Percentiles rank a stretch among this genome's conserved stretches.
Conservation (phyloP, 2,888 invertebrate species). For the Caenorhabditis uteleia region DNA sequence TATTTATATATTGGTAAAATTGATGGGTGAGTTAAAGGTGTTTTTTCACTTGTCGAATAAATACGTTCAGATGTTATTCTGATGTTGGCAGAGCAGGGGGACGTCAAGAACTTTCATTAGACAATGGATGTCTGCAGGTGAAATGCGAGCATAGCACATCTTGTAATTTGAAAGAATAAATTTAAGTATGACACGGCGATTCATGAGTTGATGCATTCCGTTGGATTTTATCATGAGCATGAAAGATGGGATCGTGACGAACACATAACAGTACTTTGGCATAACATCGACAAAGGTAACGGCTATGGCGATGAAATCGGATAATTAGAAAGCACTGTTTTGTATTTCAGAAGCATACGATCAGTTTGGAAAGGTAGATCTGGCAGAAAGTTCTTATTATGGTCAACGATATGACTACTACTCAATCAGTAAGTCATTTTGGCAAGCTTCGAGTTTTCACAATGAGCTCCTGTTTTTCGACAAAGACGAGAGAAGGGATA, state of each 20-base stretch:
- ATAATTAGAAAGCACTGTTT: not conserved
- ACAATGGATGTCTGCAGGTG: conserved; percentile 67
- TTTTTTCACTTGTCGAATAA: not conserved
- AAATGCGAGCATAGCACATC: not conserved
- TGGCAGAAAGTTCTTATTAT: conserved; percentile 68
- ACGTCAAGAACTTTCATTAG: conserved; percentile 68
- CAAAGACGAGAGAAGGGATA: too few relatives aligned
- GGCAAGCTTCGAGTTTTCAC: too few relatives aligned
- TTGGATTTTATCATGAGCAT: conserved; percentile 70
- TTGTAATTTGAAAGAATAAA: not conserved
- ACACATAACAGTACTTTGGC: conserved; percentile 68
- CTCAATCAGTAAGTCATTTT: conserved; percentile 36
- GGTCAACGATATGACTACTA: conserved; percentile 60
- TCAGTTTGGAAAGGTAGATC: conserved; percentile 69
- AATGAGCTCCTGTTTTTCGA: too few relatives aligned
- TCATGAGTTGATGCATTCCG: conserved; percentile 68
- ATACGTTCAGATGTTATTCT: conserved; percentile 65
- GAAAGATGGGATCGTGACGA: conserved; percentile 69
- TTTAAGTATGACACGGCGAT: conserved; percentile 68
- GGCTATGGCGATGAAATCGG: not conserved
- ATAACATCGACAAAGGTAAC: conserved; percentile 68
- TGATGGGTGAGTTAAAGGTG: conserved; percentile 58
- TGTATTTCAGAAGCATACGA: conserved; percentile 67
- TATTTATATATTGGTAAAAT: conserved; percentile 70
- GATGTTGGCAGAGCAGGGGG: conserved; percentile 69